A percentile compares a stretch with the other conserved stretches of the same genome.
These are phyloP conservation scores for Dunckerocampus dactyliophorus DNA, from an alignment of 2,113 vertebrate genomes.

Conservation along the genomic window DNA sequence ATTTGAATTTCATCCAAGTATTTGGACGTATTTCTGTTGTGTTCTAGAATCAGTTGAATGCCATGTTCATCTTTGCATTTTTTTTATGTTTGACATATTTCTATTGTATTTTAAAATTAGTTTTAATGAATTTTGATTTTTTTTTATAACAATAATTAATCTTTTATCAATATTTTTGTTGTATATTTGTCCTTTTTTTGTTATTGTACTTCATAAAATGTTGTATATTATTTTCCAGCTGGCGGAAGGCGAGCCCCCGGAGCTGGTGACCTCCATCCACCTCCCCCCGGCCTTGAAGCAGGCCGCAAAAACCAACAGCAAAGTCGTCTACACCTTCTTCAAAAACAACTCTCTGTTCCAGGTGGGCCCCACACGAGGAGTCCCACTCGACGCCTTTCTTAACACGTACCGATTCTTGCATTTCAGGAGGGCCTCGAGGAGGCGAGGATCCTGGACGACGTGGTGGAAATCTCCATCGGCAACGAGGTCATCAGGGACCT, in stretches of 20 bases:
- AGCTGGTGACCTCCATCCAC: slow-evolving; percentile 18
- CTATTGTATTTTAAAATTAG: too few species aligned
- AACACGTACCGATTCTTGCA: background rate
- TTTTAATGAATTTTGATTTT: too few species aligned
- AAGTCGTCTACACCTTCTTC: slow-evolving; percentile 57
- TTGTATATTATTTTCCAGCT: slow-evolving; percentile 19
- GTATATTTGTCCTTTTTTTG: background rate
- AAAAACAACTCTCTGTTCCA: slow-evolving; percentile 54
- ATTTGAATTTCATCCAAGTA: too few species aligned
- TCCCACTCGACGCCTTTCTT: background rate
- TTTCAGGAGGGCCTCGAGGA: slow-evolving; percentile 18
- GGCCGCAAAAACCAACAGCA: slow-evolving; percentile 16
- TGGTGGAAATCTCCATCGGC: slow-evolving; percentile 67
- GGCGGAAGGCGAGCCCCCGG: background rate
- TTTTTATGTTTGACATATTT: too few species aligned
- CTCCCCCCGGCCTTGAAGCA: slow-evolving; percentile 53
- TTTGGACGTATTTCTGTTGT: too few species aligned
- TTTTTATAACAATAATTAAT: background rate
- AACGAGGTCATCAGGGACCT: slow-evolving; percentile 61
- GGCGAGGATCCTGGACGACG: slow-evolving; percentile 32
- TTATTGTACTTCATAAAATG: background rate
- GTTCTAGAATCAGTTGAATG: too few species aligned
- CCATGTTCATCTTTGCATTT: too few species aligned
- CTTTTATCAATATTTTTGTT: background rate
- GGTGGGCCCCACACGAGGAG: too few species aligned